phyloP scores from a whole-genome alignment of 1,140 invertebrate genomes.

The Oryctes rhinoceros region DNA sequence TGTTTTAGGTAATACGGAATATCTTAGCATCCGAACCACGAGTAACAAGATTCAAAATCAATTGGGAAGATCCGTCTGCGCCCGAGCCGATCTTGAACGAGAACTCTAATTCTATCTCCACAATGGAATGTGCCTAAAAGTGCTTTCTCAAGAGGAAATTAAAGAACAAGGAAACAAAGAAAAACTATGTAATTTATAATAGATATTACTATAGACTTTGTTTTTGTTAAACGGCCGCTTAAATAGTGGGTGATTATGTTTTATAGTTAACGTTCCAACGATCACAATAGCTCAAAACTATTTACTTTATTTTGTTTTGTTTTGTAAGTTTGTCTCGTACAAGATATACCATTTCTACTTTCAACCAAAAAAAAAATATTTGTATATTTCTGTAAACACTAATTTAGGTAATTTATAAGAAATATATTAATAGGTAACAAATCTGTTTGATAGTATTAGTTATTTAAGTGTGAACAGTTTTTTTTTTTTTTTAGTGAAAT shows the following conservation, averaged over 20 bases:
- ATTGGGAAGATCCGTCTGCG: slow-evolving; percentile 83
- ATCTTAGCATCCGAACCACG: slow-evolving; percentile 93
- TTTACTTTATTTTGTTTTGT: too few species aligned
- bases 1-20: slow-evolving; percentile 72
- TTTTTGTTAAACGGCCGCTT: not conserved
- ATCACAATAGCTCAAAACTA: too few species aligned
- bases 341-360: too few species aligned
- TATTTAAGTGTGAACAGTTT: not conserved
- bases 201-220: not conserved
- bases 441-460: not conserved
- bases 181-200: not conserved
- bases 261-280: too few species aligned
- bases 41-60: slow-evolving; percentile 97
- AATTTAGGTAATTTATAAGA: not conserved
- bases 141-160: not conserved
- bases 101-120: slow-evolving; percentile 60
- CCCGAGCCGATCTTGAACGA: slow-evolving; percentile 56
- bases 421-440: not conserved
- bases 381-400: slow-evolving; percentile 24
- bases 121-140: slow-evolving; percentile 56
- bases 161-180: too few species aligned
- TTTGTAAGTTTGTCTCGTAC: too few species aligned
- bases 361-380: not conserved
- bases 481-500: slow-evolving; percentile 13
- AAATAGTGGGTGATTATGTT: too few species aligned